phyloP scores from a whole-genome alignment of 1,140 invertebrate species.

The Pseudomyrmex dendroicus region DNA sequence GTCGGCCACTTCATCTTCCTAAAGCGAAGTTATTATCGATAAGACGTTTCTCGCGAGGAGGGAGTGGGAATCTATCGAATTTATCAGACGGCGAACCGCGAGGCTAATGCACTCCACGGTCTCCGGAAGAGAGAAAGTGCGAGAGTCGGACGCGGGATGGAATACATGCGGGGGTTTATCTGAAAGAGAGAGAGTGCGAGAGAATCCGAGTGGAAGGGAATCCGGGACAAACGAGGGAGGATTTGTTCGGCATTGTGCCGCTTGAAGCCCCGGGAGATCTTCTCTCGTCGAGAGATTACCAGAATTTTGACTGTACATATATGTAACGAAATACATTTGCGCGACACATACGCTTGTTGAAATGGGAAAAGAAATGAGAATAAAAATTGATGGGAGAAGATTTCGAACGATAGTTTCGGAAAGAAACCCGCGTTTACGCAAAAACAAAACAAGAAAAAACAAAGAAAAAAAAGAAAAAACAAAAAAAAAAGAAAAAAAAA shows the following conservation, averaged over 20 bases:
- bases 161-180: background rate
- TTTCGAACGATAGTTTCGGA: too few relatives aligned
- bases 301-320: constrained; percentile 34
- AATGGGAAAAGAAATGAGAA: constrained; percentile 34
- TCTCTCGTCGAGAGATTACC: constrained; percentile 40
- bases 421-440: too few relatives aligned
- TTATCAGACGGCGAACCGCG: background rate
- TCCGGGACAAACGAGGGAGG: constrained; percentile 42
- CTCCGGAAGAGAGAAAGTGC: constrained; percentile 21
- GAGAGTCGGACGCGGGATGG: background rate
- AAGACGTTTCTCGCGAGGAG: background rate
- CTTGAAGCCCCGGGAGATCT: constrained; percentile 38
- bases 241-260: constrained; percentile 52
- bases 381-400: background rate
- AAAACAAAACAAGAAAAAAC: too few relatives aligned
- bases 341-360: background rate
- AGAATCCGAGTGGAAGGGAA: constrained; percentile 2
- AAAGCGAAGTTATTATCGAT: background rate
- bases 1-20: too few relatives aligned
- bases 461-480: too few relatives aligned
- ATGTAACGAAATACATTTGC: constrained; percentile 6
- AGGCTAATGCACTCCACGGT: constrained; percentile 16
- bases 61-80: background rate
- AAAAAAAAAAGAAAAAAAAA: too few relatives aligned
- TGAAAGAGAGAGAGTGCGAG: background rate